Conservation (phyloP, 2,888 invertebrate genomes). For the Helobdella robusta region DNA sequence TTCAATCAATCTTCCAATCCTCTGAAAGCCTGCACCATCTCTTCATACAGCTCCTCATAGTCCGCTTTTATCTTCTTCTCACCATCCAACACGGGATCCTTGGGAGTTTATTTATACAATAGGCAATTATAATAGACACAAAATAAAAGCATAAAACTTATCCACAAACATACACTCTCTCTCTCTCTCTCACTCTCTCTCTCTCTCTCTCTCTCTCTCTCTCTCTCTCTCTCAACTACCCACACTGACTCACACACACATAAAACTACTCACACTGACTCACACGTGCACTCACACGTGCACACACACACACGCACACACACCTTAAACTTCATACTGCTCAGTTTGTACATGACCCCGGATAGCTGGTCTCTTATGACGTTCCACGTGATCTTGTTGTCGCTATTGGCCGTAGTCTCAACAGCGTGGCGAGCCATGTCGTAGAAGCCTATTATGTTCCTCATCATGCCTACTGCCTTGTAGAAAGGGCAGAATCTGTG, state of each 20-base stretch:
- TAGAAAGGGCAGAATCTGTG: constrained; percentile 84
- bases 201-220: no score
- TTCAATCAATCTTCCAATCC: constrained; percentile 80
- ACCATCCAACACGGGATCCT: constrained; percentile 96
- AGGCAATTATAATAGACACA: no score
- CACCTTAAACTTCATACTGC: constrained; percentile 98
- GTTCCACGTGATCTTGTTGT: constrained; percentile 97
- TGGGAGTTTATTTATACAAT: no score
- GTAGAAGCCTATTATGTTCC: constrained; percentile 95
- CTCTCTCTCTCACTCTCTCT: no score
- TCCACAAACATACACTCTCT: no score
- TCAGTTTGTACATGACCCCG: constrained; percentile 84
- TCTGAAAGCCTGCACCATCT: constrained; percentile 92
- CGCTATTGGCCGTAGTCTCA: constrained; percentile 93
- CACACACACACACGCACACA: constrained; percentile 13
- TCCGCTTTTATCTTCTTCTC: constrained; percentile 93
- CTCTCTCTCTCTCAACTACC: no score
- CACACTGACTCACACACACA: neutral
- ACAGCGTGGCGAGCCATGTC: constrained; percentile 96
- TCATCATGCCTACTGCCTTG: constrained; percentile 97
- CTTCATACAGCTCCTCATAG: constrained; percentile 90
- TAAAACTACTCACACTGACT: neutral
- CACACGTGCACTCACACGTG: neutral
- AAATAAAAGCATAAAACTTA: no score
- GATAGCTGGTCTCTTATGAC: constrained; percentile 94